Base-by-base conservation (phyloP, 2,113 vertebrate genomes). In the Falcunculus frontatus region DNA sequence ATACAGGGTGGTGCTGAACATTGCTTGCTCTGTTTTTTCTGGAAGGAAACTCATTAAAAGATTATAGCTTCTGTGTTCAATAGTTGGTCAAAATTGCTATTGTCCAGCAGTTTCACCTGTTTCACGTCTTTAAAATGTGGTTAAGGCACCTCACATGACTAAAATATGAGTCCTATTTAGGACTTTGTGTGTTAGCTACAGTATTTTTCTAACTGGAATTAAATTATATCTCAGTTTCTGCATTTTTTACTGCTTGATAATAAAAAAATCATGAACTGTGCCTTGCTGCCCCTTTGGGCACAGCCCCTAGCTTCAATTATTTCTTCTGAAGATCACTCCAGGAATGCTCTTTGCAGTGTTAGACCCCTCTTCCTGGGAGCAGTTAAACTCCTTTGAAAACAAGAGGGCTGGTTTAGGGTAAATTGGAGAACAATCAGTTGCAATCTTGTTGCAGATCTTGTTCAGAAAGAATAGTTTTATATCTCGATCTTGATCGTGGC, bases 21-120 rank as follows among this genome's bases (percentile, higher is more conserved):
- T 89, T 50, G 75, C 96, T n/a, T 97, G 96, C 37, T 97, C 97
- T 55, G 41, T 88, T 56, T 56, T 98, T 97, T 97, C 90, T 97
- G 60, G n/a, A 22, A 35, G 80, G 64, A 84, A 37, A 95, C 56
- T 73, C 87, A 95, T 93, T 89, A 91, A 94, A 94, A 90, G 72
- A 76, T 92, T 79, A 74, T 56, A 79, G 60, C 68, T 89, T 62
- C 62, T 53, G 39, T 92, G 84, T 83, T 92, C 72, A 67, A 33
- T 67, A 87, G 46, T 59, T 64, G 50, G 65, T 75, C 62, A 46
- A 79, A 50, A 52, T 85, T 39, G 13, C 9, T 41, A 0, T 42
- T 77, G 53, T 55, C 30, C 35, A 62, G 29, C 21, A 70, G 15
- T 81, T 90, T 80, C 16, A 53, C 27, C 33, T 84, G 68, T 55